phyloP scores from a whole-genome alignment of 2,113 vertebrate genomes.

The Malurus alboscapulatus region DNA sequence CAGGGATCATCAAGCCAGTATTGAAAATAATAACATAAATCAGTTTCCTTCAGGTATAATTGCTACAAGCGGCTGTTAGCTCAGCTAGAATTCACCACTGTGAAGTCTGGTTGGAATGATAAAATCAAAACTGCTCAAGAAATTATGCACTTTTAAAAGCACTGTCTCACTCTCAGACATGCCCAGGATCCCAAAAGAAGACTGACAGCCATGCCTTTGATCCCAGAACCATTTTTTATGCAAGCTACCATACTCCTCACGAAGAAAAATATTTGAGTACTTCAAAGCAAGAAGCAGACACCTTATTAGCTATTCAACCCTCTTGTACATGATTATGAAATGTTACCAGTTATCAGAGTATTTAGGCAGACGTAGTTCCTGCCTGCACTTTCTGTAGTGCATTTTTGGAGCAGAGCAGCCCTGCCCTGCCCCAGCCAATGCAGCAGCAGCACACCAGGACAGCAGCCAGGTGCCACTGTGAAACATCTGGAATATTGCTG shows the following conservation, averaged over 20 bases:
- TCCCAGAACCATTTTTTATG: slow-evolving; percentile 8
- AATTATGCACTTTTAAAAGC: slow-evolving; percentile 17
- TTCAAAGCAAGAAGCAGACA: neutral
- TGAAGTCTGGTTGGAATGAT: neutral
- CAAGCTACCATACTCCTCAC: neutral
- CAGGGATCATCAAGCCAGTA: neutral
- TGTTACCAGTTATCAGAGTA: neutral
- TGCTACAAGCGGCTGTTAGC: neutral
- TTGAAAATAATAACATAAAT: neutral
- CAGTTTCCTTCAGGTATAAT: neutral
- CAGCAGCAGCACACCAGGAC: neutral
- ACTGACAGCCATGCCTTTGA: slow-evolving; percentile 35
- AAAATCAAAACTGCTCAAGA: neutral
- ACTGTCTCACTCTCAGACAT: neutral
- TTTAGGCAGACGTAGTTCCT: neutral
- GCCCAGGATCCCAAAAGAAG: neutral
- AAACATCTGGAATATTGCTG: neutral
- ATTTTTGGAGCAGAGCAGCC: neutral
- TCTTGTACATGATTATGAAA: neutral
- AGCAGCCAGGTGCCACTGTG: neutral
- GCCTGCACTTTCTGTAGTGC: neutral
- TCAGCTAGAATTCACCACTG: neutral
- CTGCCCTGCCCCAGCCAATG: neutral
- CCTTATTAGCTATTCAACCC: neutral
- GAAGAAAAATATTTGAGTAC: neutral